These are phyloP conservation scores for Nyctalus aviator DNA, from an alignment of 2,797 vertebrate genomes.

Conservation along the genomic window DNA sequence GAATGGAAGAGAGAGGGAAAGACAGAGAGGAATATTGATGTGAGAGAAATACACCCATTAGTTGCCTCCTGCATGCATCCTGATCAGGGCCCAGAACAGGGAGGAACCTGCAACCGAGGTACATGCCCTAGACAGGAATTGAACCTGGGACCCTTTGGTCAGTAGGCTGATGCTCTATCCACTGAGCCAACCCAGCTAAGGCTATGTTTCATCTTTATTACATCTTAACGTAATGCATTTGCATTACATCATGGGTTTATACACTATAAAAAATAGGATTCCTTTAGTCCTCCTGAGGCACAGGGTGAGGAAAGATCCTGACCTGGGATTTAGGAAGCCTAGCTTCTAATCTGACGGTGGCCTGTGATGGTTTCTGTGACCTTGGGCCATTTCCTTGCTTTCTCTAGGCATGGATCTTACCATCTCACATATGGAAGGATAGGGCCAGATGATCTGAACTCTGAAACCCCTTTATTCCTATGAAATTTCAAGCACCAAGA, in stretches of 20 bases:
- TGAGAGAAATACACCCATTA: too few relatives aligned
- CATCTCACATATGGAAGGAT: constrained; percentile 45
- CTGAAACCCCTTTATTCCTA: constrained; percentile 30
- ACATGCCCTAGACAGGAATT: too few relatives aligned
- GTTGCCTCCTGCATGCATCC: too few relatives aligned
- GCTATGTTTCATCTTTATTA: not conserved
- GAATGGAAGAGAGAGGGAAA: too few relatives aligned
- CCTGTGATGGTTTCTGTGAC: constrained; percentile 32
- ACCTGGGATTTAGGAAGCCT: constrained; percentile 9
- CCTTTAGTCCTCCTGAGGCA: not conserved
- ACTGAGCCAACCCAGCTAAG: too few relatives aligned
- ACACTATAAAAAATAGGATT: not conserved
- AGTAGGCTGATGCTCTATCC: too few relatives aligned
- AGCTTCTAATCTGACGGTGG: constrained; percentile 15
- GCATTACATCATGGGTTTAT: not conserved
- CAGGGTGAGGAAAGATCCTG: not conserved
- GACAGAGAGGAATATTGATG: too few relatives aligned
- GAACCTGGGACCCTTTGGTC: too few relatives aligned
- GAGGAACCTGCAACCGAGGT: too few relatives aligned
- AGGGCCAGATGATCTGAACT: constrained; percentile 1
- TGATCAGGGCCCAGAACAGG: too few relatives aligned
- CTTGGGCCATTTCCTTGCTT: constrained; percentile 36
- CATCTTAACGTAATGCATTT: not conserved
- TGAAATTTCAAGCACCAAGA: constrained; percentile 51
- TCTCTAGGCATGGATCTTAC: constrained; percentile 38